phyloP scores from a whole-genome alignment of 2,888 invertebrate genomes.

The Salticus scenicus region DNA sequence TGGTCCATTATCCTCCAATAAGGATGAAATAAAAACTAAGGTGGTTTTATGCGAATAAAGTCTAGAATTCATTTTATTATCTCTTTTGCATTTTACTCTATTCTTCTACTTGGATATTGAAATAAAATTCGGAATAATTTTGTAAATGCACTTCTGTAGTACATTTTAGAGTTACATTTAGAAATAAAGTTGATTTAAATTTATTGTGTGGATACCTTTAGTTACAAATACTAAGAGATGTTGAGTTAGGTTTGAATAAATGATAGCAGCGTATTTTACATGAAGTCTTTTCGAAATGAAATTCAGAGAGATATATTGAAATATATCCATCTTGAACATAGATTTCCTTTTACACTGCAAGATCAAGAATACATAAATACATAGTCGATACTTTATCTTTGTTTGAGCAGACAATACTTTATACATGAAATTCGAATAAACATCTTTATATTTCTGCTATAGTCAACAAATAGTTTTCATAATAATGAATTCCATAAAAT shows the following conservation, averaged over 20 bases:
- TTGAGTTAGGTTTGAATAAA: background rate
- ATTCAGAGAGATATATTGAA: background rate
- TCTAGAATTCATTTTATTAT: background rate
- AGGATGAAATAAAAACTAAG: background rate
- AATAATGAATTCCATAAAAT: too few relatives aligned
- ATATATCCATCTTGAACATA: background rate
- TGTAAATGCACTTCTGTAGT: background rate
- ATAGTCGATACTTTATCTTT: too few relatives aligned
- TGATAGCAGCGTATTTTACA: background rate
- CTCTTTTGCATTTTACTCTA: slow-evolving; percentile 4
- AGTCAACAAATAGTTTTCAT: too few relatives aligned
- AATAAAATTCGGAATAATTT: slow-evolving; percentile 17
- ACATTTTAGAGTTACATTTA: background rate
- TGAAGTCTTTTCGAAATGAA: background rate
- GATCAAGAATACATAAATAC: background rate
- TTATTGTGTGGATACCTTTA: background rate
- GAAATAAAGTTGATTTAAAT: background rate
- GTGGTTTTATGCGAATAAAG: background rate
- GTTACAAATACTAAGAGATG: background rate
- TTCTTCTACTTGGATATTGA: background rate
- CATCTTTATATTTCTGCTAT: too few relatives aligned
- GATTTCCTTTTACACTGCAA: background rate
- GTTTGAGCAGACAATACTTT: too few relatives aligned
- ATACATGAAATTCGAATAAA: too few relatives aligned
- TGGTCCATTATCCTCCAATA: slow-evolving; percentile 4